Percentiles rank a stretch among this genome's conserved stretches.
phyloP scores from a whole-genome alignment of 2,888 invertebrate species.

The Dendrolimus houi region DNA sequence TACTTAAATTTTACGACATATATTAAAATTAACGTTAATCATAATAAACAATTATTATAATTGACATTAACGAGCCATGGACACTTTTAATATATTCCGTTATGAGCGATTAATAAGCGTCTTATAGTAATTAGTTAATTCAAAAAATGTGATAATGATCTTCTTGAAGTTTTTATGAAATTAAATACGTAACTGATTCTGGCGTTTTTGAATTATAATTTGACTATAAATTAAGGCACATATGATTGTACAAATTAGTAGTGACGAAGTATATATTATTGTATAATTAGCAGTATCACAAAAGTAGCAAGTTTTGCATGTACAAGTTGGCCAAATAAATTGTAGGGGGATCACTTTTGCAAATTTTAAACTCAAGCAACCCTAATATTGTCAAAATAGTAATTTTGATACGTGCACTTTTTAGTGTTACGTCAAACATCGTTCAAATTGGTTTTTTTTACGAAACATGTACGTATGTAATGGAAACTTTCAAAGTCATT shows the following conservation, averaged over 20 bases:
- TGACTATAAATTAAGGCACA: not conserved
- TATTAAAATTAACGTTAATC: constrained; percentile 3
- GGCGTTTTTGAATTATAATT: not conserved
- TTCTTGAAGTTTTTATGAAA: not conserved
- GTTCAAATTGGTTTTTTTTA: no score
- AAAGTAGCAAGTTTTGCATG: no score
- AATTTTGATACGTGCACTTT: no score
- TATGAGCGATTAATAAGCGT: not conserved
- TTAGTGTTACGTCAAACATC: no score
- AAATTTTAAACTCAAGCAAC: no score
- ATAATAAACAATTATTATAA: constrained; percentile 5
- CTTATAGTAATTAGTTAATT: not conserved
- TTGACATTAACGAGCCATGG: constrained; percentile 3
- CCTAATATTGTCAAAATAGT: no score
- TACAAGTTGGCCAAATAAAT: no score
- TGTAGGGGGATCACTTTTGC: no score
- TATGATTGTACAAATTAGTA: not conserved
- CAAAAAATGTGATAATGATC: not conserved
- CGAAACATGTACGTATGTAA: no score
- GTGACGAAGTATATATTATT: no score
- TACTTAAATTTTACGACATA: constrained; percentile 1
- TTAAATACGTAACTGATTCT: not conserved
- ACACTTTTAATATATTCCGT: not conserved
- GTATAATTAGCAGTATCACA: no score
- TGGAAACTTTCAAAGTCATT: no score